Evolutionary conservation across 2,797 vertebrate genomes (phyloP).

Genomic region (Pterois miles): DNA sequence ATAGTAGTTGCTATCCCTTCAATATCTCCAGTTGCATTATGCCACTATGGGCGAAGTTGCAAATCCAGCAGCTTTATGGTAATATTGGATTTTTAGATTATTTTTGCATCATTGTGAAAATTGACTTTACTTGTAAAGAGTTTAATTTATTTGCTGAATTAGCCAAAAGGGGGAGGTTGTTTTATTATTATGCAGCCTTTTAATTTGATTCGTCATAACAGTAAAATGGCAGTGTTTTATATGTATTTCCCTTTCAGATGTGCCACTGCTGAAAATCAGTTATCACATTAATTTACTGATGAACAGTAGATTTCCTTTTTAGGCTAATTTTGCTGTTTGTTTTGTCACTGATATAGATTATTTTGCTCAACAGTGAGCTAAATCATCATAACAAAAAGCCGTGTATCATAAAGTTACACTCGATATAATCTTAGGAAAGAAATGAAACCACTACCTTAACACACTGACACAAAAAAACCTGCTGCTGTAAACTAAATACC

Average conservation of each 20-base stretch:
- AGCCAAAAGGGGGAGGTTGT: background rate
- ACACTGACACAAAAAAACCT: no score
- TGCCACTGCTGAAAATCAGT: no score
- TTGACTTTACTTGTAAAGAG: background rate
- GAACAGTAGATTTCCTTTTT: no score
- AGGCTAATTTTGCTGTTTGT: background rate
- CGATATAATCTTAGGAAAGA: background rate
- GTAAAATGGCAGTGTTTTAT: background rate
- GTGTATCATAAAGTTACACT: background rate
- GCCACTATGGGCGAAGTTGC: background rate
- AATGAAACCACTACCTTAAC: no score
- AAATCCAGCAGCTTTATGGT: background rate
- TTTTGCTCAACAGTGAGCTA: background rate
- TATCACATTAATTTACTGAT: no score
- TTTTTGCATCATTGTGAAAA: background rate
- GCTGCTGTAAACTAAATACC: background rate
- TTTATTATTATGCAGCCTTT: background rate
- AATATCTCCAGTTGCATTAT: background rate
- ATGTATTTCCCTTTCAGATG: background rate
- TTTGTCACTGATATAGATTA: background rate
- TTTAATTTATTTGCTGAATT: background rate
- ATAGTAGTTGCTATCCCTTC: background rate
- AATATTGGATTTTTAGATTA: background rate
- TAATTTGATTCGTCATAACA: background rate
- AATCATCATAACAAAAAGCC: background rate